These are phyloP conservation scores for Leuctra nigra DNA, from an alignment of 2,888 invertebrate genomes.

Conservation along the genomic window DNA sequence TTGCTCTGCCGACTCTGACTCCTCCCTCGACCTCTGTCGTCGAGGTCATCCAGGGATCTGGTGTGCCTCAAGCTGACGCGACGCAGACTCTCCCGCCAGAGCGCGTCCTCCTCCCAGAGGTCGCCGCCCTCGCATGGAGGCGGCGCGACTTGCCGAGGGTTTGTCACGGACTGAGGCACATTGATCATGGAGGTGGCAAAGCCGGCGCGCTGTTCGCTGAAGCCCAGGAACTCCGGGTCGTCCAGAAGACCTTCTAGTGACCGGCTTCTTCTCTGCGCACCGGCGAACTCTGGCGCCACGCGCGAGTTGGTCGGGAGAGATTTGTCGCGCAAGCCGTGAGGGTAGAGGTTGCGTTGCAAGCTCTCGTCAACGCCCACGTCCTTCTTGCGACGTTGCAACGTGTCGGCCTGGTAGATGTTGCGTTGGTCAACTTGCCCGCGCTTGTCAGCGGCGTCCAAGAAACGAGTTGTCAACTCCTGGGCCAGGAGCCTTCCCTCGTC, in stretches of 20 bases:
- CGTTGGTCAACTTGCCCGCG: slow-evolving; percentile 52
- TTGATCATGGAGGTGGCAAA: slow-evolving; percentile 8
- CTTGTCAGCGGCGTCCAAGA: slow-evolving; percentile 38
- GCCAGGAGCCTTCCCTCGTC: slow-evolving; percentile 38
- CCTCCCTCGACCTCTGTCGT: slow-evolving; percentile 39
- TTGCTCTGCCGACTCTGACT: slow-evolving; percentile 22
- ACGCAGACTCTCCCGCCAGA: slow-evolving; percentile 74
- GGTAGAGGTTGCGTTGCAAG: slow-evolving; percentile 39
- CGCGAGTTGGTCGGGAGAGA: slow-evolving; percentile 28
- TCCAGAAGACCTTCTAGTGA: slow-evolving; percentile 54
- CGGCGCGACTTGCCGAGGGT: slow-evolving; percentile 20
- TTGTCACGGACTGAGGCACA: slow-evolving; percentile 18
- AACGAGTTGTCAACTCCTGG: slow-evolving; percentile 37
- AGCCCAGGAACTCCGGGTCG: slow-evolving; percentile 38
- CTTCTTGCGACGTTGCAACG: slow-evolving; percentile 47
- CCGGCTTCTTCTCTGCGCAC: slow-evolving; percentile 44
- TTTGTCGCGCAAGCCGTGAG: slow-evolving; percentile 40
- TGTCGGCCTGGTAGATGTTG: slow-evolving; percentile 65
- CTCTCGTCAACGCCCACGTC: not conserved
- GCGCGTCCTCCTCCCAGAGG: slow-evolving; percentile 75
- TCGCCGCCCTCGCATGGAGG: slow-evolving; percentile 53
- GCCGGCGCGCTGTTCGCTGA: not conserved
- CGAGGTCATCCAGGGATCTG: slow-evolving; percentile 74
- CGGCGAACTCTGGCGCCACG: slow-evolving; percentile 19
- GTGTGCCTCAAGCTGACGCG: slow-evolving; percentile 75